Conservation (phyloP, 2,113 vertebrate species). For the Lasiurus cinereus region DNA sequence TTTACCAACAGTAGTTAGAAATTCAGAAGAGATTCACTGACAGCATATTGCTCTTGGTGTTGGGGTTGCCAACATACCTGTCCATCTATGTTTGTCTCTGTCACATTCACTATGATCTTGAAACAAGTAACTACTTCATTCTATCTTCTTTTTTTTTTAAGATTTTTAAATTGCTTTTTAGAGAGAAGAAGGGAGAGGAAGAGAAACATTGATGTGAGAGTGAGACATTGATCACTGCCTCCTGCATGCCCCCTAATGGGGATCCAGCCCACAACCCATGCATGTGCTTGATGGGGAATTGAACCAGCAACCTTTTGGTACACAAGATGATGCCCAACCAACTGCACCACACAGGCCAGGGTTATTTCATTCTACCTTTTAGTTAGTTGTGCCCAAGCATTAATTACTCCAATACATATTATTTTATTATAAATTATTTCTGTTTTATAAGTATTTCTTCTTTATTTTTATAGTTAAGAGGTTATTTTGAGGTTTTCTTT, state of each 20-base stretch:
- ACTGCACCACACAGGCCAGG: neutral
- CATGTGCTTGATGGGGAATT: neutral
- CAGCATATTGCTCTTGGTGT: neutral
- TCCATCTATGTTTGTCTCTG: neutral
- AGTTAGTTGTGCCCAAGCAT: neutral
- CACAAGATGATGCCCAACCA: neutral
- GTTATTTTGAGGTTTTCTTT: neutral
- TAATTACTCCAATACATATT: neutral
- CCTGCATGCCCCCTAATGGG: too few relatives aligned
- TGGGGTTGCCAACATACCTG: neutral
- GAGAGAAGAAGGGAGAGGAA: neutral
- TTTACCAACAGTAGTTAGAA: neutral
- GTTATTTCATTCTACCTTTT: neutral
- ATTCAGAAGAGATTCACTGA: neutral
- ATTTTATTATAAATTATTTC: conserved; percentile 31
- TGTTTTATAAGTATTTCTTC: neutral
- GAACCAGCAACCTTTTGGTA: neutral
- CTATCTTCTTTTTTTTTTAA: neutral
- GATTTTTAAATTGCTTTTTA: neutral
- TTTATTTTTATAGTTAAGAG: conserved; percentile 41
- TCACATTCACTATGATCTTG: neutral
- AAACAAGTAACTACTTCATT: neutral
- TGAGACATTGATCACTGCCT: neutral
- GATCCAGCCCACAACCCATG: neutral
- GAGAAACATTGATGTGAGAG: neutral